Percentiles rank a stretch among this genome's conserved stretches.
phyloP scores from a whole-genome alignment of 2,888 invertebrate species.

The Sphaeridia pumilis region DNA sequence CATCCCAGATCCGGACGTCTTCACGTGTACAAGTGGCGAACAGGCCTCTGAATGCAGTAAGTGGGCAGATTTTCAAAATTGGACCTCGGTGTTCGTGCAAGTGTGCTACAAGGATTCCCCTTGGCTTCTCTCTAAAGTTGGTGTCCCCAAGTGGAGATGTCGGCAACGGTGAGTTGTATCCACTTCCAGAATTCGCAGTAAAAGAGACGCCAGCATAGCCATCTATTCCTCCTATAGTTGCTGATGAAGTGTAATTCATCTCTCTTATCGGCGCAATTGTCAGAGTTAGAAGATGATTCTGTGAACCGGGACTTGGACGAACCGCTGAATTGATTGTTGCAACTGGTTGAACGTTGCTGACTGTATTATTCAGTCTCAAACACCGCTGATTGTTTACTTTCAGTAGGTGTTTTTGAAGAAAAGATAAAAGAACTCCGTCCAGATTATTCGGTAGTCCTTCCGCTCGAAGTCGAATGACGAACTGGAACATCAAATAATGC shows the following conservation, averaged over 20 bases:
- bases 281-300: conserved; percentile 29
- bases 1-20: conserved; percentile 85
- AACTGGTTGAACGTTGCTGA: conserved; percentile 1
- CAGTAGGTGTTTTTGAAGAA: conserved; percentile 29
- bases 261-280: conserved; percentile 30
- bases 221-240: conserved; percentile 14
- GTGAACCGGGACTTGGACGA: conserved; percentile 9
- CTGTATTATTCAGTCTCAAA: conserved; percentile 18
- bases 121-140: conserved; percentile 29
- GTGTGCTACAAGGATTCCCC: conserved; percentile 75
- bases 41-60: conserved; percentile 39
- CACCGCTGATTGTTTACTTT: conserved; percentile 33
- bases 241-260: conserved; percentile 21
- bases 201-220: neutral
- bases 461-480: conserved; percentile 28
- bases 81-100: conserved; percentile 75
- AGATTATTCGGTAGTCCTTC: conserved; percentile 31
- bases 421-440: conserved; percentile 25
- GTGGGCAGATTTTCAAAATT: conserved; percentile 43
- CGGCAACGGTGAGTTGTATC: neutral
- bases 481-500: conserved; percentile 16
- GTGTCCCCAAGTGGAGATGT: neutral
- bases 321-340: too few species aligned
- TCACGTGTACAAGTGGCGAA: conserved; percentile 85
- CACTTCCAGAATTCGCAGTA: neutral